phyloP scores from a whole-genome alignment of 1,140 invertebrate genomes.

The Dinoponera quadriceps region DNA sequence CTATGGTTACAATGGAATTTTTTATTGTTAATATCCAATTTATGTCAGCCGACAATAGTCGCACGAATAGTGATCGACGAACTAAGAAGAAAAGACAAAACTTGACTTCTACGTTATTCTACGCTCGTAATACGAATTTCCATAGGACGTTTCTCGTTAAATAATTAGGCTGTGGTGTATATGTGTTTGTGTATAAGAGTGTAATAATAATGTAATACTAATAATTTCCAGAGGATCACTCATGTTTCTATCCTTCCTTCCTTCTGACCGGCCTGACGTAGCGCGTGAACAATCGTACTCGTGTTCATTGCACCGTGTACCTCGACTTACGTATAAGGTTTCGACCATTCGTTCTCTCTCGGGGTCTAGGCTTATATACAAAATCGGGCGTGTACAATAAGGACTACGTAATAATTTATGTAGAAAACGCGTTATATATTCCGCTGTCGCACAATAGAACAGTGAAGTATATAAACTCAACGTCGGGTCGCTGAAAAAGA shows the following conservation, averaged over 20 bases:
- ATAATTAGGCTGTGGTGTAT: too few species aligned
- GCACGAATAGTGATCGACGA: not conserved
- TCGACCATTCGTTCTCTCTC: constrained; percentile 10
- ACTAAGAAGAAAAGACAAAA: constrained; percentile 7
- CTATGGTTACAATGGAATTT: not conserved
- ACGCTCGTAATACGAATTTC: constrained; percentile 9
- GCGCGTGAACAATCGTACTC: not conserved
- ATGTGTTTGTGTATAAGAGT: too few species aligned
- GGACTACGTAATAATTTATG: constrained; percentile 51
- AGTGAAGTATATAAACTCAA: constrained; percentile 41
- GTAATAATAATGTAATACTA: too few species aligned
- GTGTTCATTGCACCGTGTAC: constrained; percentile 34
- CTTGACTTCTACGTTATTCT: not conserved
- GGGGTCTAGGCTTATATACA: constrained; percentile 50
- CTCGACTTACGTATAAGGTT: constrained; percentile 24
- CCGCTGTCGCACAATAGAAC: not conserved
- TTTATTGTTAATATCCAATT: not conserved
- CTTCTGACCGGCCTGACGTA: not conserved
- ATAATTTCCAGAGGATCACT: too few species aligned
- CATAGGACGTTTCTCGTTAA: not conserved
- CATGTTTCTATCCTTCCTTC: too few species aligned
- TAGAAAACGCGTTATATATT: constrained; percentile 8
- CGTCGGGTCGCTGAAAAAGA: constrained; percentile 15
- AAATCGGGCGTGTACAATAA: constrained; percentile 40
- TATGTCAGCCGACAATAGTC: not conserved